phyloP scores from a whole-genome alignment of 2,888 invertebrate species.

The Ophion obscuratus region DNA sequence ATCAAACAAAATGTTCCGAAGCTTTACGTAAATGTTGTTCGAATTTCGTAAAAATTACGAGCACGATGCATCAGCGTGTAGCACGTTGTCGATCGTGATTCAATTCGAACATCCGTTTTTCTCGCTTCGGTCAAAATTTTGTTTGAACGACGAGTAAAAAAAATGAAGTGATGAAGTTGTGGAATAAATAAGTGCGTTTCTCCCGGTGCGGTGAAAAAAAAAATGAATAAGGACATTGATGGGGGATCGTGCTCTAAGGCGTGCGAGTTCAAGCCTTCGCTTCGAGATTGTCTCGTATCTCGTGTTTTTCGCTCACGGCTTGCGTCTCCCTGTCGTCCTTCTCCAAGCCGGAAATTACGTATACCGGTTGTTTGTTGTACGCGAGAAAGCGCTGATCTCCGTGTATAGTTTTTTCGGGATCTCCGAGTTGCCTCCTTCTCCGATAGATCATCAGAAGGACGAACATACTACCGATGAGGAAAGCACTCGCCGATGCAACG shows the following conservation, averaged over 20 bases:
- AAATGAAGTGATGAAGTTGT: slow-evolving; percentile 6
- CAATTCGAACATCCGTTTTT: background rate
- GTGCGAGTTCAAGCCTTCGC: slow-evolving; percentile 10
- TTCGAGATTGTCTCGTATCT: background rate
- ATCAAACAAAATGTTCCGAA: slow-evolving; percentile 16
- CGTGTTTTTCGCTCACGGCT: slow-evolving; percentile 24
- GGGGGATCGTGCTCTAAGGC: background rate
- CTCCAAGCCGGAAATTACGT: slow-evolving; percentile 89
- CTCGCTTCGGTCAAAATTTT: background rate
- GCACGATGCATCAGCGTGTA: background rate
- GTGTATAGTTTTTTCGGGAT: slow-evolving; percentile 67
- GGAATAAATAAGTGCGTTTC: slow-evolving; percentile 30
- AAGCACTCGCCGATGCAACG: slow-evolving; percentile 91
- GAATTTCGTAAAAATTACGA: background rate
- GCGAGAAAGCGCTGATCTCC: slow-evolving; percentile 86
- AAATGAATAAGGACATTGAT: slow-evolving; percentile 4
- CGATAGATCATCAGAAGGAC: slow-evolving; percentile 91
- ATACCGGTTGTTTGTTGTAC: slow-evolving; percentile 87
- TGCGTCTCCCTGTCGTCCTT: slow-evolving; percentile 83
- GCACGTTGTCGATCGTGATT: background rate
- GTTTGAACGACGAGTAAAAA: slow-evolving; percentile 5
- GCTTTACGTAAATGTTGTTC: background rate
- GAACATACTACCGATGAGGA: slow-evolving; percentile 91
- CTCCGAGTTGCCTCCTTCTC: slow-evolving; percentile 81
- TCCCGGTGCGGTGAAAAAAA: slow-evolving; percentile 1